These are phyloP conservation scores for Exephanes ischioxanthus DNA, from an alignment of 2,888 invertebrate genomes.

Conservation along the genomic window DNA sequence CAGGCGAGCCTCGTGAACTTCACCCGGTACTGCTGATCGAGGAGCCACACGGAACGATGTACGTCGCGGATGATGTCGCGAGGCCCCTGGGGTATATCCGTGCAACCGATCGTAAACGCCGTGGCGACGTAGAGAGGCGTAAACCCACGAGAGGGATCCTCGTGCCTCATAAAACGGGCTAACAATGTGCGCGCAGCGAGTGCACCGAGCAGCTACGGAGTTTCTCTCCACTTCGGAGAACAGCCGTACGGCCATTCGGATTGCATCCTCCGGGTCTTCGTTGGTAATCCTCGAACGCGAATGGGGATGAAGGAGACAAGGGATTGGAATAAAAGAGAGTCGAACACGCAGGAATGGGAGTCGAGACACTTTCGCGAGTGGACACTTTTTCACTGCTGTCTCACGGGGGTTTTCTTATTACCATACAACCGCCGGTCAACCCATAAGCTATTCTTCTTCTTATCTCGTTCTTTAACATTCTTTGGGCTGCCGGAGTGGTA, in stretches of 20 bases:
- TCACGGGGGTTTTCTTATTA: constrained; percentile 45
- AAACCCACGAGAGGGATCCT: constrained; percentile 65
- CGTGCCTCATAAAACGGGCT: constrained; percentile 76
- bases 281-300: constrained; percentile 39
- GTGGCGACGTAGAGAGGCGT: constrained; percentile 69
- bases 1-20: constrained; percentile 42
- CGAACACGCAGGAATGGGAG: constrained; percentile 6
- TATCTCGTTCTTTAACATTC: constrained; percentile 32
- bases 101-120: constrained; percentile 76
- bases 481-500: constrained; percentile 31
- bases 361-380: constrained; percentile 45
- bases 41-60: constrained; percentile 20
- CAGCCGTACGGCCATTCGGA: too few relatives aligned
- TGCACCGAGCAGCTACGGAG: constrained; percentile 62
- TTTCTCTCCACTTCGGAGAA: constrained; percentile 34
- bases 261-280: constrained; percentile 22
- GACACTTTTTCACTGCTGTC: constrained; percentile 47
- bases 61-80: constrained; percentile 66
- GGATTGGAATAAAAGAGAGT: constrained; percentile 34
- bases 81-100: constrained; percentile 61
- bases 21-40: constrained; percentile 23
- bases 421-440: background rate
- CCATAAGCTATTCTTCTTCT: constrained; percentile 38
- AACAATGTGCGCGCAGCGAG: constrained; percentile 74
- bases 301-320: constrained; percentile 45